These are phyloP conservation scores for Nymphalis c-album DNA, from an alignment of 2,888 invertebrate species.

Conservation along the genomic window DNA sequence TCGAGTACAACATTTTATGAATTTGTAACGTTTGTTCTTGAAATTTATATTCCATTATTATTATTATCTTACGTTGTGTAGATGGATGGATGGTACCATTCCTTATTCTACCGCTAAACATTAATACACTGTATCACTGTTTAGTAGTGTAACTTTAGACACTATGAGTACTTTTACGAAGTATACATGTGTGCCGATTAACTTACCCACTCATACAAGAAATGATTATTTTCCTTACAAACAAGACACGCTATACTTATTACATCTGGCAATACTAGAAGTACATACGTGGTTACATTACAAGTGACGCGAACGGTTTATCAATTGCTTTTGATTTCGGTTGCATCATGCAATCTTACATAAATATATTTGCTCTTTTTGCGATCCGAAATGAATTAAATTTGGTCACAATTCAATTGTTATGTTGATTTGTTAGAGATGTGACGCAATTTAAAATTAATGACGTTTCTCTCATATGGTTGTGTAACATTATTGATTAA, in stretches of 20 bases:
- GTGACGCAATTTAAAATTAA: neutral
- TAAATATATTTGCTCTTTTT: slow-evolving; percentile 14
- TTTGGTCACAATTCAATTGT: slow-evolving; percentile 24
- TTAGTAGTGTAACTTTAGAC: no score
- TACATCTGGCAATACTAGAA: neutral
- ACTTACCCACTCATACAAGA: no score
- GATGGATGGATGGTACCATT: no score
- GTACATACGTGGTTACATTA: slow-evolving; percentile 54
- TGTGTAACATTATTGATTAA: neutral
- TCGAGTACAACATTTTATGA: no score
- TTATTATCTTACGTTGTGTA: no score
- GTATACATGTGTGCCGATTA: no score
- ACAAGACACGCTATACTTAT: neutral
- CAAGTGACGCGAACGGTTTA: slow-evolving; percentile 54
- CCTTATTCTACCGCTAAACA: no score
- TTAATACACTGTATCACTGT: no score
- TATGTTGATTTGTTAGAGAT: slow-evolving; percentile 11
- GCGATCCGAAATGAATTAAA: slow-evolving; percentile 16
- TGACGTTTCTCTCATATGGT: slow-evolving; percentile 8
- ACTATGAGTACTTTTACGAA: no score
- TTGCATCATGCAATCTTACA: slow-evolving; percentile 32
- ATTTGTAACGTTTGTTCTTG: no score
- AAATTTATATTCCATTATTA: no score
- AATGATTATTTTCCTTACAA: no score
- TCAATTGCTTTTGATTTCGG: slow-evolving; percentile 66